Percentiles rank a stretch among this genome's conserved stretches.
Evolutionary conservation across 2,888 invertebrate genomes (phyloP).

Genomic region (Drosophila seclusa): DNA sequence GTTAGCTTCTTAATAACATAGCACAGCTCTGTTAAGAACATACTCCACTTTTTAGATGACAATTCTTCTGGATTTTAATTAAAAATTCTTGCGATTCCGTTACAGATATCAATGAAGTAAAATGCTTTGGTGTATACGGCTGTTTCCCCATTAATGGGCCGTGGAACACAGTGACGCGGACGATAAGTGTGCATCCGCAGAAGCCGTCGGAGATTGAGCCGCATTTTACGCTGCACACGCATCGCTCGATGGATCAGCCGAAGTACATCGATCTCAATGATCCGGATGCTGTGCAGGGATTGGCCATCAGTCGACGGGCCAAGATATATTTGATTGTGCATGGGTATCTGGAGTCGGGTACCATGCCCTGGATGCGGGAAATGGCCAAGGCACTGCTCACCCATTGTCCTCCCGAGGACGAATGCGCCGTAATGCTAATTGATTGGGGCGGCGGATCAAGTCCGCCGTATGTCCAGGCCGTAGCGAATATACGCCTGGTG

Average conservation of each 20-base stretch:
- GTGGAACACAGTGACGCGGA: constrained; percentile 91
- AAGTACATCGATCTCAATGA: constrained; percentile 89
- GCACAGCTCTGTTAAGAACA: background rate
- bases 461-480: constrained; percentile 96
- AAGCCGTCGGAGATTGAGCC: constrained; percentile 88
- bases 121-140: constrained; percentile 92
- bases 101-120: constrained; percentile 85
- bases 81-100: background rate
- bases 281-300: constrained; percentile 87
- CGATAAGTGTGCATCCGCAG: constrained; percentile 92
- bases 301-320: constrained; percentile 88
- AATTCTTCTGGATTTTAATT: background rate
- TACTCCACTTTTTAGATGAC: background rate
- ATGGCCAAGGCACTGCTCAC: constrained; percentile 90
- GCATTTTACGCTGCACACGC: constrained; percentile 87
- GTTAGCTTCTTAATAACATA: background rate
- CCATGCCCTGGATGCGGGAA: constrained; percentile 88
- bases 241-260: constrained; percentile 85
- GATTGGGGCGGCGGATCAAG: constrained; percentile 95
- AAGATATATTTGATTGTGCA: constrained; percentile 92
- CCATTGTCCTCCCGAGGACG: constrained; percentile 86
- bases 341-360: constrained; percentile 94
- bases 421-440: constrained; percentile 91
- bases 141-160: constrained; percentile 92
- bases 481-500: constrained; percentile 94